Conservation (phyloP, 2,888 invertebrate species). For the Frankliniella intonsa region DNA sequence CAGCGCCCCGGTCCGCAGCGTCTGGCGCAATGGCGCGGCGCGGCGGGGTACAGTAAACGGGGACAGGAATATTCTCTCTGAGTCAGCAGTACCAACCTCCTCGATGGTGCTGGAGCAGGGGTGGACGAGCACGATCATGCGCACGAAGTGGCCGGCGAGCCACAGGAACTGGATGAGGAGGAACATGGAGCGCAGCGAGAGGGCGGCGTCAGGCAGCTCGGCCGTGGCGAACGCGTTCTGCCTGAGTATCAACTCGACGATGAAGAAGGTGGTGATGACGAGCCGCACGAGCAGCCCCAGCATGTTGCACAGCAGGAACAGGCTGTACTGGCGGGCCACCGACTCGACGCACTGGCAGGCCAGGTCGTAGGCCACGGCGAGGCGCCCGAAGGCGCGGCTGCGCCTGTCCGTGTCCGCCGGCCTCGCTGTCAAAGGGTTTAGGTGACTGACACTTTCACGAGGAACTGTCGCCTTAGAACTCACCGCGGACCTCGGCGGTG, state of each 20-base stretch:
- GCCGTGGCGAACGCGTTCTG: neutral
- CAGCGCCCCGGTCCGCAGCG: neutral
- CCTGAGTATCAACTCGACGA: neutral
- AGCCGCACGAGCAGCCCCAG: neutral
- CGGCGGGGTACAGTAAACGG: neutral
- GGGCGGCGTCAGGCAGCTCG: neutral
- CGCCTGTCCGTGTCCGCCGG: neutral
- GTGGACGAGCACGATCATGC: neutral
- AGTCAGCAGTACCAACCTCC: neutral
- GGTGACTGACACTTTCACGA: neutral
- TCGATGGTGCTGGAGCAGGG: slow-evolving; percentile 3
- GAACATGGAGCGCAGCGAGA: neutral
- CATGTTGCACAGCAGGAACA: slow-evolving; percentile 21
- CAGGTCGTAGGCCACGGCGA: neutral
- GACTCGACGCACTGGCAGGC: neutral
- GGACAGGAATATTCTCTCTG: neutral
- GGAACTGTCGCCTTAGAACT: neutral
- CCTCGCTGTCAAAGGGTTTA: neutral
- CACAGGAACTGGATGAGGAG: neutral
- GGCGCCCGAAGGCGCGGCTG: neutral
- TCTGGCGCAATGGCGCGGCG: neutral
- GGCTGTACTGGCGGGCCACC: neutral
- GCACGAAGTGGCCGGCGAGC: neutral
- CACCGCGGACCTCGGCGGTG: neutral
- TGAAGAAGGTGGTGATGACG: slow-evolving; percentile 9